A percentile compares a stretch with the other conserved stretches of the same genome.
Conservation (phyloP, 37 sponge, comb jelly and placozoan species). For the Theonella swinhoei region DNA sequence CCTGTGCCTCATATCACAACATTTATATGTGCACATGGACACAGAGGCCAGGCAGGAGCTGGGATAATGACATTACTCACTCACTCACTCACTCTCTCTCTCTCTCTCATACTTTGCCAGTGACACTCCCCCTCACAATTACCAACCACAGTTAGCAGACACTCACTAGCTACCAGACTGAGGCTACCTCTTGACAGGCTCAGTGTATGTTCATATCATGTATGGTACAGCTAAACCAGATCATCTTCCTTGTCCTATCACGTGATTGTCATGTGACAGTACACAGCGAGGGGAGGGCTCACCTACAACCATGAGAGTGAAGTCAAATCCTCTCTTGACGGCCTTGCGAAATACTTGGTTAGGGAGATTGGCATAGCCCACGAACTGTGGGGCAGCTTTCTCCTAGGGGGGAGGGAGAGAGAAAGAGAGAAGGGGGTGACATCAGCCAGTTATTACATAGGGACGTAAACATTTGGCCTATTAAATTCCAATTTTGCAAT, state of each 20-base stretch:
- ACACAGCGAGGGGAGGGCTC: conserved; percentile 17
- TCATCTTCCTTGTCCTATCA: not conserved
- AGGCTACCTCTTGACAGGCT: no score
- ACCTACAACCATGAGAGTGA: conserved; percentile 99
- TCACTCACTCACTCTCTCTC: no score
- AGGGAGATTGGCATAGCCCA: conserved; percentile 98
- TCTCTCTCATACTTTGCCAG: no score
- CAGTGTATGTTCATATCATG: no score
- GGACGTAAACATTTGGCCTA: not conserved
- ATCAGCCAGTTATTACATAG: not conserved
- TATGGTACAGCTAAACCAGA: not conserved
- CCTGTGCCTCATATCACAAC: no score
- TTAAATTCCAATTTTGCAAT: not conserved
- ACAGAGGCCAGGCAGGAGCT: no score
- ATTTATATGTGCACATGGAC: no score
- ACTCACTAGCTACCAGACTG: no score
- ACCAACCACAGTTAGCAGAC: no score
- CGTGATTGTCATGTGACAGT: not conserved
- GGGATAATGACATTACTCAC: no score
- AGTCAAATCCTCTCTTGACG: conserved; percentile 98
- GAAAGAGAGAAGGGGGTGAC: not conserved
- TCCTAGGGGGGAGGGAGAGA: conserved; percentile 54
- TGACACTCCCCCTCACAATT: no score
- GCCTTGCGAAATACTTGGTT: conserved; percentile 99
- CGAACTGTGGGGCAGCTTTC: conserved; percentile 80